Evolutionary conservation across 2,888 invertebrate species (phyloP), one percentile per base, ranked within the genome.

Genomic region (Agrenia bidenticulata): DNA sequence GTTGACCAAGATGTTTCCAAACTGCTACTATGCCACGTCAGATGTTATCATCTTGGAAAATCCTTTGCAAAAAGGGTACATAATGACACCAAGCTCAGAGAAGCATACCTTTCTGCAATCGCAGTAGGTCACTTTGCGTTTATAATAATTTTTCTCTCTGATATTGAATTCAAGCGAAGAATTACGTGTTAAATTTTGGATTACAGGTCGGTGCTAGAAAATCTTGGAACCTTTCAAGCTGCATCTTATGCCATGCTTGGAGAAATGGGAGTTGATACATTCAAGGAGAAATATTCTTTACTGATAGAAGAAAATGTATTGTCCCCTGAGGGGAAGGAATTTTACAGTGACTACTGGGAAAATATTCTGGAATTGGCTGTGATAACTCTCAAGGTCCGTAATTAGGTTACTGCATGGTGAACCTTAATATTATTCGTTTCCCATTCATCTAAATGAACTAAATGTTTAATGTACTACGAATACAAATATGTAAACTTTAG

Each of bases 41-140:
- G 55, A 61, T 19, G 27, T 64, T 13, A 45, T 64, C 0, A 45
- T 61, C 2, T 23, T 65, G 51, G 64, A 60, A 37, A 60, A 65
- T 56, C 32, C 61, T 9, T 13, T 41, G 2, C 32, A 49, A 17
- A 42, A 19, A 19, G 64, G 56, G 2, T 60, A 32, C 24, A 41
- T 39, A 2, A 50, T 61, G 57, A 42, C 39, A 2, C 61, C 55
- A 55, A 39, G 45, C 45, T 24, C 26, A 15, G 19, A 13, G 7
- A 7, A 24, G 4, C 64, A 65, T 23, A 50, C 60, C 17, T 59
- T 64, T 21, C 5, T 21, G 2, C 64, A 59, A 42, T 42, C 58
- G 2, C 50, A 42, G 64, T 64, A 54, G 26, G n/a, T 27, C n/a
- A n/a, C n/a, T n/a, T n/a, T n/a, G n/a, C n/a, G n/a, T n/a, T n/a